Percentiles rank a stretch among this genome's conserved stretches.
Conservation (phyloP, 2,797 vertebrate species). For the Threskiornis aethiopicus region DNA sequence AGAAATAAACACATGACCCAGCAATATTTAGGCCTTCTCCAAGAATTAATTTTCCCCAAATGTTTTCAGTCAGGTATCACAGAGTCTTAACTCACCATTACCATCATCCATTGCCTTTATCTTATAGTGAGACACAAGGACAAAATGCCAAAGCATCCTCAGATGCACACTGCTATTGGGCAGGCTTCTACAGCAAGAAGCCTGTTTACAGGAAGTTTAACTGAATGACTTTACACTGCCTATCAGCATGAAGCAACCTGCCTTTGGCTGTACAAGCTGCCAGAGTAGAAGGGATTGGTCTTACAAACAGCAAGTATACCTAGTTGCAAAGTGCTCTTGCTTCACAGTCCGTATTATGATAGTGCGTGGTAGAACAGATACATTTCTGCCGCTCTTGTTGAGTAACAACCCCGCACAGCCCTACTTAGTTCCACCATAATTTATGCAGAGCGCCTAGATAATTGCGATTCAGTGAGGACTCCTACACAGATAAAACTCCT, state of each 20-base stretch:
- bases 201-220: not conserved
- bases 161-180: not conserved
- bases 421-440: not conserved
- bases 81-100: not conserved
- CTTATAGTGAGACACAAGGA: not conserved
- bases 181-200: not conserved
- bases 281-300: not conserved
- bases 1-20: not conserved
- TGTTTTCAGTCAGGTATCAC: not conserved
- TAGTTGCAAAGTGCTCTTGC: not conserved
- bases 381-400: not conserved
- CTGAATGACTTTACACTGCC: not conserved
- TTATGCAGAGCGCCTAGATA: not conserved
- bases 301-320: not conserved
- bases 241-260: not conserved
- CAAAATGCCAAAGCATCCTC: not conserved
- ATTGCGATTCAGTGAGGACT: not conserved
- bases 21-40: not conserved
- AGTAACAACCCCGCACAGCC: not conserved
- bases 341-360: not conserved
- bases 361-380: fast-evolving
- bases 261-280: not conserved
- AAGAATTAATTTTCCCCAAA: not conserved
- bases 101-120: not conserved
- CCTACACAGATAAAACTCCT: not conserved